A percentile compares a stretch with the other conserved stretches of the same genome.
Evolutionary conservation across 2,797 vertebrate genomes (phyloP).

Genomic region (Aldrovandia affinis): DNA sequence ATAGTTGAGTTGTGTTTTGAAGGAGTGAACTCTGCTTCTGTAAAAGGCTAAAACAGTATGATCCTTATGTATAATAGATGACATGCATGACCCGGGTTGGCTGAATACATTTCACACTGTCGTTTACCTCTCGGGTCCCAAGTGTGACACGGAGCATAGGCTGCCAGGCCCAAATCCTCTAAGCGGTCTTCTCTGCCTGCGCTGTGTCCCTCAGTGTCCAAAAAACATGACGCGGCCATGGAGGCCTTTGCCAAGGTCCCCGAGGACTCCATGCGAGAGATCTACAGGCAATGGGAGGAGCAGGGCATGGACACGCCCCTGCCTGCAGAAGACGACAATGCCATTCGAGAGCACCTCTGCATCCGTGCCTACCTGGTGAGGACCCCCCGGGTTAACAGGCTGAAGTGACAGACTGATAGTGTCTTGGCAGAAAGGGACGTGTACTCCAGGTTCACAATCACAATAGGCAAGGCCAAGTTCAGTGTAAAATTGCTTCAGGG

Average conservation of each 20-base stretch:
- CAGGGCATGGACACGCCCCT: constrained; percentile 80
- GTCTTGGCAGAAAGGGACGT: neutral
- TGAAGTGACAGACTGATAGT: neutral
- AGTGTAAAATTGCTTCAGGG: neutral
- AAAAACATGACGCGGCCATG: constrained; percentile 95
- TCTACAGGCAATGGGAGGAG: constrained; percentile 89
- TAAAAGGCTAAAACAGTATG: neutral
- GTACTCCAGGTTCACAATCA: neutral
- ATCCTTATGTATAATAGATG: neutral
- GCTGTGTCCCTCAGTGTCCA: constrained; percentile 75
- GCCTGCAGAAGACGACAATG: constrained; percentile 90
- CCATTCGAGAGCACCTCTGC: constrained; percentile 92
- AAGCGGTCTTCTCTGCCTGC: neutral
- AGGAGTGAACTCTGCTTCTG: too few relatives aligned
- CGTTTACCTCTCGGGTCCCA: neutral
- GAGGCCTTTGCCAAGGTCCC: constrained; percentile 94
- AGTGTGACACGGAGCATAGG: neutral
- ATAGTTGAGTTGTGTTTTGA: too few relatives aligned
- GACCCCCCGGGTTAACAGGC: neutral
- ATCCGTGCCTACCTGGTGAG: constrained; percentile 94
- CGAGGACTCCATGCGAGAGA: constrained; percentile 91
- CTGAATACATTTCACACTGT: neutral
- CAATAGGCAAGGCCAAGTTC: too few relatives aligned
- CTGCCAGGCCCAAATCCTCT: neutral
- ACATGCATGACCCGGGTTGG: neutral